A percentile compares a stretch with the other conserved stretches of the same genome.
These are phyloP conservation scores for Xyliphius kryptos DNA, from an alignment of 2,113 vertebrate species.

Conservation along the genomic window DNA sequence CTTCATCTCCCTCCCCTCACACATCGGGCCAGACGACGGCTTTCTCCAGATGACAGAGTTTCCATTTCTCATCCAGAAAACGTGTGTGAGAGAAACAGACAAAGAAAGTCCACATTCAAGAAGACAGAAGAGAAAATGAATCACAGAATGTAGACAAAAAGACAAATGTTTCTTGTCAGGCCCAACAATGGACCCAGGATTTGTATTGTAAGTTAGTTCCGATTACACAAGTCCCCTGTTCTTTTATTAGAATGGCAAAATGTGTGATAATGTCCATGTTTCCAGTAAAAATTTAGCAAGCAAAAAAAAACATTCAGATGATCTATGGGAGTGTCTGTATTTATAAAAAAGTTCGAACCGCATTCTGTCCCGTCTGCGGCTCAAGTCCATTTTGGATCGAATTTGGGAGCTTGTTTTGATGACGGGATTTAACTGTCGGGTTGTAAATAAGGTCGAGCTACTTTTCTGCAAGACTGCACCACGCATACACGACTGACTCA, in stretches of 20 bases:
- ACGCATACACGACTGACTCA: slow-evolving; percentile 14
- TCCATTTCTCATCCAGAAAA: background rate
- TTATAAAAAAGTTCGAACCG: slow-evolving; percentile 12
- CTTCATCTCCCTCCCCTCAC: background rate
- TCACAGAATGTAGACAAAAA: background rate
- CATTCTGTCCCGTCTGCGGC: slow-evolving; percentile 35
- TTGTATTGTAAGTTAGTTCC: background rate
- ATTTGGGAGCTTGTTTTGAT: slow-evolving; percentile 23
- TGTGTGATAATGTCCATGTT: background rate
- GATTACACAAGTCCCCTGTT: background rate
- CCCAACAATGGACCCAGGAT: background rate
- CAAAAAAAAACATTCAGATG: background rate
- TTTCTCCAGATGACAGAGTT: background rate
- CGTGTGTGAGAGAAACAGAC: background rate
- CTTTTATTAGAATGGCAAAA: background rate
- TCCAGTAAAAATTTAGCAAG: background rate
- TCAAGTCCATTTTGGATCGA: slow-evolving; percentile 13
- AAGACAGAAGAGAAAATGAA: background rate
- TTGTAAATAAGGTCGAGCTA: slow-evolving; percentile 22
- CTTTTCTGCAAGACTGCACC: slow-evolving; percentile 18
- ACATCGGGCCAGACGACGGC: background rate
- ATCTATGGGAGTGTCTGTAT: slow-evolving; percentile 11
- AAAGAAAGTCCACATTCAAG: background rate
- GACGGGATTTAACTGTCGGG: slow-evolving; percentile 10
- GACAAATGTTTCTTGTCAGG: background rate